These are phyloP conservation scores for Syncerus caffer DNA, from an alignment of 2,797 vertebrate genomes.

Conservation along the genomic window DNA sequence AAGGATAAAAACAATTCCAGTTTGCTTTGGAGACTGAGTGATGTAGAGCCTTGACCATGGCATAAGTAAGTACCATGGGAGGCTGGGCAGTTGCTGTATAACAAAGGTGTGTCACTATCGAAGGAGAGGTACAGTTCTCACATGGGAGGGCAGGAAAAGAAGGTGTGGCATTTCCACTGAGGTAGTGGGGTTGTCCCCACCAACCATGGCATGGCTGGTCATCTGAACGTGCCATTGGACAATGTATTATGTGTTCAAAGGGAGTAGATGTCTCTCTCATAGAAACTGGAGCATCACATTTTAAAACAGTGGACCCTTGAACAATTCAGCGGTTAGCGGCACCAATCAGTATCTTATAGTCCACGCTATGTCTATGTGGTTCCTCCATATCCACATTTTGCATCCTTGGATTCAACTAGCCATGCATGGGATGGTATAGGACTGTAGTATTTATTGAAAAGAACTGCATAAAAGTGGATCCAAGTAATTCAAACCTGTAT, in stretches of 20 bases:
- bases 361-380: neutral
- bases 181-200: neutral
- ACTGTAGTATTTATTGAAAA: neutral
- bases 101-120: neutral
- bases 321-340: neutral
- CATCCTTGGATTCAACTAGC: neutral
- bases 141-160: neutral
- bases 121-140: neutral
- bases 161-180: neutral
- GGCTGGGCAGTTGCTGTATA: neutral
- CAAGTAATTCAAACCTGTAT: neutral
- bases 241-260: neutral
- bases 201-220: neutral
- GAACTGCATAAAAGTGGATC: neutral
- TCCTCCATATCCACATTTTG: neutral
- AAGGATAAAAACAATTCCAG: neutral
- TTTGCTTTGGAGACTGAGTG: neutral
- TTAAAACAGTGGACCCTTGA: neutral
- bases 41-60: neutral
- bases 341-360: neutral
- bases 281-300: neutral
- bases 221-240: neutral
- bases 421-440: rapidly evolving
- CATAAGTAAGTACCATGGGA: neutral
- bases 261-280: neutral